phyloP scores from a whole-genome alignment of 2,113 vertebrate genomes.

The Upupa epops region DNA sequence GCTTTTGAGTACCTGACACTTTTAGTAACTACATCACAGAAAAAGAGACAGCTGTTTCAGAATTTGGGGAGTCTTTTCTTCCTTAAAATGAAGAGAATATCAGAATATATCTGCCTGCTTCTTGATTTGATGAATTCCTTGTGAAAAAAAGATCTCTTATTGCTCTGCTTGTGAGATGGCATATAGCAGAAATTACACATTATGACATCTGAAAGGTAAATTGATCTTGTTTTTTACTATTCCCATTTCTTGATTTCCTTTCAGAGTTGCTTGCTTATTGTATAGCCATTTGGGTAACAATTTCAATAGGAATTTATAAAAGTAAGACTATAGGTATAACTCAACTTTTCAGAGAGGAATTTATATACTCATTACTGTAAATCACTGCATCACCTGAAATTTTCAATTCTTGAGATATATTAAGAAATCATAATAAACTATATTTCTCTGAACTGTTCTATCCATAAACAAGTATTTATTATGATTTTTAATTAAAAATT shows the following conservation, averaged over 20 bases:
- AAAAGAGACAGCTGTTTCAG: background rate
- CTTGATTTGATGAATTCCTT: background rate
- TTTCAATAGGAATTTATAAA: too few relatives aligned
- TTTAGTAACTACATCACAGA: background rate
- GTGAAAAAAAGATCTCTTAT: background rate
- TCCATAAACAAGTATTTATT: background rate
- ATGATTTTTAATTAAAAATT: background rate
- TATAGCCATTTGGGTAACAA: background rate
- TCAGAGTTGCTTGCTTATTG: background rate
- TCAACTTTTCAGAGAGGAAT: background rate
- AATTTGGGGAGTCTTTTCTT: background rate
- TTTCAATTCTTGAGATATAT: background rate
- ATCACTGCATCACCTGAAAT: background rate
- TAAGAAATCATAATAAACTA: background rate
- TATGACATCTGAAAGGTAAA: background rate
- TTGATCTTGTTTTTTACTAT: background rate
- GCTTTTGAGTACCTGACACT: background rate
- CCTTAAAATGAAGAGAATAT: background rate
- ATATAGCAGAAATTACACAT: background rate
- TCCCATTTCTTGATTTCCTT: background rate
- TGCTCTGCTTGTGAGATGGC: background rate
- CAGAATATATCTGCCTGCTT: background rate
- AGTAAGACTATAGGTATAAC: background rate
- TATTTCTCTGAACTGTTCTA: background rate
- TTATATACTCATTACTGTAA: background rate